Base-by-base conservation (phyloP, 2,113 vertebrate genomes). In the Takifugu bimaculatus region DNA sequence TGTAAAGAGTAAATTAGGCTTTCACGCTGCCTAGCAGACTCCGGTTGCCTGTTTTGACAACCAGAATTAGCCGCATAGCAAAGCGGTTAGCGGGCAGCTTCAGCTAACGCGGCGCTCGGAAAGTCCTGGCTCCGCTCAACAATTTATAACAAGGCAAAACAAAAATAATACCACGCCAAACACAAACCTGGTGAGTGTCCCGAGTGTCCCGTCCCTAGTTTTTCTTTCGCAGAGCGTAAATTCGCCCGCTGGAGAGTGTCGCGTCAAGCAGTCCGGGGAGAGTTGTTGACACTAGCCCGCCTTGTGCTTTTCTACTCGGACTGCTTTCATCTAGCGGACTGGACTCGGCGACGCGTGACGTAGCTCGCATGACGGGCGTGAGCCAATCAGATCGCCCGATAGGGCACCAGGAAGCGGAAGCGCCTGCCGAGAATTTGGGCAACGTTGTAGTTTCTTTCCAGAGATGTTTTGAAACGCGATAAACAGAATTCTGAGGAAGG, bases 371-470 rank as follows among this genome's bases (percentile, higher is more conserved):
- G 90, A 92, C 48, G 6, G 0, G 13, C 2, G 2, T 0, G 0
- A 29, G 25, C 90, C 90, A 91, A 91, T 91, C 77, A 78, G 15
- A 81, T 26, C 6, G 9, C 62, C 35, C 79, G 0, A 52, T 11
- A 2, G 44, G 56, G 43, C 13, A 77, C 0, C 51, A 74, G 69
- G 58, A 80, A 70, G 13, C 54, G 53, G 54, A 56, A 61, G 5
- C 7, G 26, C 15, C 11, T 3, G 11, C 39, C 27, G 3, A 20
- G 11, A 2, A 14, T 26, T 42, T 42, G 1, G 53, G 57, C 2
- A 20, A 65, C 70, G 48, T 77, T 86, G 88, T 88, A 88, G 89
- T 91, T 89, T 83, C 71, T 50, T 6, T 13, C 2, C 35, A 39
- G 35, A 39, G 7, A 39, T 2, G 3, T 10, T 6, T 39, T 39